Evolutionary conservation across 2,888 invertebrate species (phyloP).

Genomic region (Asteroscopus sphinx): DNA sequence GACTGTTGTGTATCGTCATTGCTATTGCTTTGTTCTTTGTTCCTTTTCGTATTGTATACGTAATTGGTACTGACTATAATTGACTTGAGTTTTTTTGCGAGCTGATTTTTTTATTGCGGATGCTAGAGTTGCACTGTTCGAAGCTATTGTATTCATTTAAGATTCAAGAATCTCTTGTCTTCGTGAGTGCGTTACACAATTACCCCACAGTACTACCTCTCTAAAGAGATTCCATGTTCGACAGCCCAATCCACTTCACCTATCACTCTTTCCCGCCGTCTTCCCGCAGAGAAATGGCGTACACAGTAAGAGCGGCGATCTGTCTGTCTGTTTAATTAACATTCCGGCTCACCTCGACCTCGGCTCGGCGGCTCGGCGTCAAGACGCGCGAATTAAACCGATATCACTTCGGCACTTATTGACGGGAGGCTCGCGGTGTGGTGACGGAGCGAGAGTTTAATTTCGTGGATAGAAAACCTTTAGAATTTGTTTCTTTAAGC

Average conservation of each 20-base stretch:
- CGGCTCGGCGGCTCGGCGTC: constrained; percentile 56
- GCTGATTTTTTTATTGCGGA: constrained; percentile 14
- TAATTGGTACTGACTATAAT: constrained; percentile 60
- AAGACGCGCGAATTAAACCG: constrained; percentile 83
- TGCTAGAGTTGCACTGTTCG: too few species aligned
- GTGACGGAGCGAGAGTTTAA: constrained; percentile 34
- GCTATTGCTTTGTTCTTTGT: constrained; percentile 58
- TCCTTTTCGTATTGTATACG: constrained; percentile 54
- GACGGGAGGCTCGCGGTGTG: constrained; percentile 69
- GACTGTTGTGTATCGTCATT: constrained; percentile 69
- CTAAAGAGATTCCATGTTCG: constrained; percentile 2
- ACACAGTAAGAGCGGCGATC: constrained; percentile 64
- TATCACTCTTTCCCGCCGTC: constrained; percentile 44
- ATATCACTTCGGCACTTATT: constrained; percentile 81
- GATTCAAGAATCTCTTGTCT: too few species aligned
- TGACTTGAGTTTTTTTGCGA: constrained; percentile 51
- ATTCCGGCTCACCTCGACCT: constrained; percentile 77
- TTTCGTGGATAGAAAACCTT: too few species aligned
- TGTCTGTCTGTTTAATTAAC: constrained; percentile 84
- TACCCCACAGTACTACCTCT: too few species aligned
- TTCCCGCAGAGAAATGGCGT: constrained; percentile 49
- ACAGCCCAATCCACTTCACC: constrained; percentile 33
- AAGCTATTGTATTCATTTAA: too few species aligned
- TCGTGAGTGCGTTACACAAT: too few species aligned
- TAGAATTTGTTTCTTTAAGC: too few species aligned